phyloP scores from a whole-genome alignment of 2,888 invertebrate genomes.

The Pyrgus malvae region DNA sequence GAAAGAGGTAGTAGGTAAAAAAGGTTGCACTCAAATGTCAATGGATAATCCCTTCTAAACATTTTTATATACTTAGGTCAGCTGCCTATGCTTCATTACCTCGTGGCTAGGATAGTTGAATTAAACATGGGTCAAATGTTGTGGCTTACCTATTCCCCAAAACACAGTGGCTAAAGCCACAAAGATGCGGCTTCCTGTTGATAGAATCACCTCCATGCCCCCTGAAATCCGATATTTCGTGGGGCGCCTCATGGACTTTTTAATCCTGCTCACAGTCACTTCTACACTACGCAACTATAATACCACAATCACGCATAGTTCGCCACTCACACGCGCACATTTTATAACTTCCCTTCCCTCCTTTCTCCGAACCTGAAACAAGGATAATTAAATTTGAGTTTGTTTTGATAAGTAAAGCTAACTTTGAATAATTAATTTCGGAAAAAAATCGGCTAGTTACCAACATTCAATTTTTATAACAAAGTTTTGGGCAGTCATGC shows the following conservation, averaged over 20 bases:
- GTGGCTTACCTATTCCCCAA: conserved; percentile 73
- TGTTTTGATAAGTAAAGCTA: neutral
- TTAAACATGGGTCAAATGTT: neutral
- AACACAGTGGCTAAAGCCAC: conserved; percentile 73
- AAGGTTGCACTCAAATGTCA: no score
- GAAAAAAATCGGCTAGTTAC: conserved; percentile 17
- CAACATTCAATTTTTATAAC: conserved; percentile 12
- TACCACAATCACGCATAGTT: conserved; percentile 46
- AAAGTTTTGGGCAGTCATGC: conserved; percentile 10
- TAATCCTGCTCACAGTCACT: no score
- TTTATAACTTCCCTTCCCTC: conserved; percentile 38
- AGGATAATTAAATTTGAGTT: conserved; percentile 25
- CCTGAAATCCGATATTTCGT: conserved; percentile 45
- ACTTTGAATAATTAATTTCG: conserved; percentile 9
- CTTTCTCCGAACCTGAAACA: conserved; percentile 51
- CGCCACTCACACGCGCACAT: conserved; percentile 59
- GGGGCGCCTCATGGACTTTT: conserved; percentile 1
- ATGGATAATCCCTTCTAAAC: no score
- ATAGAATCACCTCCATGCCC: conserved; percentile 68
- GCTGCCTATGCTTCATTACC: no score
- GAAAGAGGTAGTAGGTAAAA: no score
- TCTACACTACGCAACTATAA: conserved; percentile 32
- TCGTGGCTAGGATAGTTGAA: neutral
- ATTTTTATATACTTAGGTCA: no score
- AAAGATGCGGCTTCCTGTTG: conserved; percentile 66